Evolutionary conservation across 2,888 invertebrate genomes (phyloP), one percentile per base, ranked within the genome.

Genomic region (Eremobia ochroleuca): DNA sequence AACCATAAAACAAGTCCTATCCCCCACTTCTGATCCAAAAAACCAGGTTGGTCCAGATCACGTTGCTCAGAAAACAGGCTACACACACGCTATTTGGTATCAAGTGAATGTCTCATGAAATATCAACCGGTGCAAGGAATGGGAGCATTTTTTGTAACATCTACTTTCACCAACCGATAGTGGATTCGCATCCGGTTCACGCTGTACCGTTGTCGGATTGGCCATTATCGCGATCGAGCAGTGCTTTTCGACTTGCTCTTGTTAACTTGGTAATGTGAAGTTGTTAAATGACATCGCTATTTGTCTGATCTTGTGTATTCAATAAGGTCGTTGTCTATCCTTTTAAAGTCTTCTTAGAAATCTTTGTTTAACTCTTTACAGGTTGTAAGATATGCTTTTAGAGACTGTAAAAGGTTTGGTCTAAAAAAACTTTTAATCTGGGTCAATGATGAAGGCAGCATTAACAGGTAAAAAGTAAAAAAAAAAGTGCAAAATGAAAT

Each of bases 121-220:
- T 95, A 96, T 95, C 95, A 94, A 94, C 92, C 92, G 91, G 92
- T 91, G 93, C 90, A 92, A 94, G 96, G 95, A 97, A 96, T 96
- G 96, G 94, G 96, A 96, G 95, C 96, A 96, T 96, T 97, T 97
- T 97, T 97, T 96, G 96, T 96, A 93, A 94, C 93, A 92, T 93
- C 95, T 96, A 97, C 96, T 97, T 97, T 97, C 96, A 96, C 96
- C 96, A 86, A 89, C 92, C 94, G 93, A 95, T 95, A 94, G 95
- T 94, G 93, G 94, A 92, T 92, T 95, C 92, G 94, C 93, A 95
- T 96, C 96, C 96, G 96, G 96, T 94, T 96, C 92, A 90, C 88
- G 77, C 89, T 90, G 92, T 94, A 94, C 95, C 94, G 95, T 95
- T 95, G 94, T 92, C 91, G 93, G 91, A 93, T 93, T 90, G 89